These are phyloP conservation scores for Arizona elegans DNA, from an alignment of 2,113 vertebrate species.

Conservation along the genomic window DNA sequence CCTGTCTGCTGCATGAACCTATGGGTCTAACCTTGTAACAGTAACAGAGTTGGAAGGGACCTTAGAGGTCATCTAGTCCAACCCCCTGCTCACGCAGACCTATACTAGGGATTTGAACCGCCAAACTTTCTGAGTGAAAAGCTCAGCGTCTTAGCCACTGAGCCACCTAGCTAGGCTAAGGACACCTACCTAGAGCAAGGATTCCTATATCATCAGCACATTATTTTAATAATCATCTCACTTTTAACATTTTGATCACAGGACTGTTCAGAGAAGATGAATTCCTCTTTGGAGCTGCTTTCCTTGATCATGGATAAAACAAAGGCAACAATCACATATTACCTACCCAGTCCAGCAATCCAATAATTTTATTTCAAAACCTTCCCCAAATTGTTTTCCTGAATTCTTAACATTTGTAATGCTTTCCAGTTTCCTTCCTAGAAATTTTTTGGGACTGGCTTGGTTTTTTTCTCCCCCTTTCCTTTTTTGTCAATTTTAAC, in stretches of 20 bases:
- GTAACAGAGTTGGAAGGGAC: no score
- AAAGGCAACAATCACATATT: background rate
- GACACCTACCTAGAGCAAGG: background rate
- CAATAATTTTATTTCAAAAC: background rate
- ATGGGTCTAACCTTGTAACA: slow-evolving; percentile 29
- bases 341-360: no score
- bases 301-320: background rate
- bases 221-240: background rate
- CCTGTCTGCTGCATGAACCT: slow-evolving; percentile 44
- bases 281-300: background rate
- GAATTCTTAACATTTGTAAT: background rate
- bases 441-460: background rate
- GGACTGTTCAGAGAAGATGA: background rate
- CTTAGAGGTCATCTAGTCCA: no score
- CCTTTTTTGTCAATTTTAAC: background rate
- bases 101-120: no score
- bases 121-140: no score
- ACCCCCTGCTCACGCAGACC: no score
- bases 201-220: background rate
- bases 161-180: no score
- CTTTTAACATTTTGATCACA: background rate
- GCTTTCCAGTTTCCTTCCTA: background rate
- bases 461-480: background rate
- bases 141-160: no score
- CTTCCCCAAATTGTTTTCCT: background rate